Base-by-base conservation (phyloP, 2,113 vertebrate species). In the Hoplias malabaricus region DNA sequence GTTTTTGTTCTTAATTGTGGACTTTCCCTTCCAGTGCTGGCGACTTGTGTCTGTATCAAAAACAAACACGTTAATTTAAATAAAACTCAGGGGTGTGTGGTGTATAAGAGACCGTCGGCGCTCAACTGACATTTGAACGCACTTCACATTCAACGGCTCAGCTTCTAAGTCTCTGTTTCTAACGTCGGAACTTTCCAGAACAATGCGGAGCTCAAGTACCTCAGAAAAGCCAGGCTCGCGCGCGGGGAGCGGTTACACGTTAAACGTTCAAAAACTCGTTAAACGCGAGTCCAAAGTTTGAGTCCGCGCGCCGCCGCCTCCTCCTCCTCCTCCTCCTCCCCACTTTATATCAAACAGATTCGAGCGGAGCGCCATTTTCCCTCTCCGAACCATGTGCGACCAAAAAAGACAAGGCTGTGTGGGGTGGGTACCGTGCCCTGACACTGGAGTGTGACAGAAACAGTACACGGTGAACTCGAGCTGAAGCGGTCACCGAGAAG, bases 331-430 rank as follows among this genome's bases (percentile, higher is more conserved):
- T 86, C 72, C 73, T 81, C 79, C 83, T 84, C 82, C 59, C 70
- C 61, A 14, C 73, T 82, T 82, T 81, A 85, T 85, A 89, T 90
- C 81, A 90, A 92, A 92, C 87, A 86, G 87, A 88, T 89, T 90
- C 67, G 72, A 84, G 80, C 90, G 88, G 90, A 90, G 90, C 93
- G 92, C 93, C 92, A 93, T 93, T 93, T 92, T 92, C 88, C 88
- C 83, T 82, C 70, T 53, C 33, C 79, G 84, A 86, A 81, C 27
- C 88, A 90, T 87, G 89, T 85, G 88, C 84, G 86, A 59, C 59
- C 77, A 78, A 85, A 83, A 59, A 59, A 59, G 25, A 38, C 14
- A 34, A 23, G 77, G 84, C 85, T n/a, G n/a, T n/a, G n/a, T n/a
- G n/a, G n/a, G n/a, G 73, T 48, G 71, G 78, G 63, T n/a, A n/a